Evolutionary conservation across 2,113 vertebrate species (phyloP), one percentile per base, ranked within the genome.

Genomic region (Brachypodius melanocephalos): DNA sequence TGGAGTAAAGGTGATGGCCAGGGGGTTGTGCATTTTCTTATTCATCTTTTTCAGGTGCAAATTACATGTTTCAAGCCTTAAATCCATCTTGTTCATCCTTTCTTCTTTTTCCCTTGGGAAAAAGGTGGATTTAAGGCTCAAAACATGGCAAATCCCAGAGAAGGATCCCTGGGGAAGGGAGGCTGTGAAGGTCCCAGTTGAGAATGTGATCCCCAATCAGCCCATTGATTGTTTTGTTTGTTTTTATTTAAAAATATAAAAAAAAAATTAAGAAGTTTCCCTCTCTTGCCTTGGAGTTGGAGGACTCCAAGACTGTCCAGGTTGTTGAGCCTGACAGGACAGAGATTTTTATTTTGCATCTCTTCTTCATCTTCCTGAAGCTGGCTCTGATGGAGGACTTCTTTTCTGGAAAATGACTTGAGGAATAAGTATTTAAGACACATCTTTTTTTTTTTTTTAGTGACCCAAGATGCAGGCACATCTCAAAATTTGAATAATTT

Each of bases 181-280:
- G 18, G 13, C 4, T 38, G 29, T 4, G 10, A 38, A 79, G 40
- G n/a, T 34, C 2, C 9, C 43, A 2, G 1, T 11, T 34, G 34
- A 14, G 66, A 54, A 51, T 8, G 12, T 43, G 26, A 32, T 65
- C 10, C 29, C 10, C 2, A 7, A 8, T 45, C 29, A 55, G 29
- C 42, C 45, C 22, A 4, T 22, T n/a, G 13, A 25, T 17, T 31
- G 3, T 14, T 69, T 20, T 0, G 0, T 26, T 71, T 62, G 8
- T 3, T 77, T 58, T 13, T 61, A 26, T 36, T 20, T 2, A 14
- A 43, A 45, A 31, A 34, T 29, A 48, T 20, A 2, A 14, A 43
- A 45, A 31, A 34, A 34, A 48, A 69, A 22, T 15, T 1, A 21
- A n/a, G 34, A 26, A 34, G 1, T 38, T 59, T 38, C 2, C 3